Percentiles rank a stretch among this genome's conserved stretches.
phyloP scores from a whole-genome alignment of 2,797 vertebrate genomes.

The Bovichtus diacanthus region DNA sequence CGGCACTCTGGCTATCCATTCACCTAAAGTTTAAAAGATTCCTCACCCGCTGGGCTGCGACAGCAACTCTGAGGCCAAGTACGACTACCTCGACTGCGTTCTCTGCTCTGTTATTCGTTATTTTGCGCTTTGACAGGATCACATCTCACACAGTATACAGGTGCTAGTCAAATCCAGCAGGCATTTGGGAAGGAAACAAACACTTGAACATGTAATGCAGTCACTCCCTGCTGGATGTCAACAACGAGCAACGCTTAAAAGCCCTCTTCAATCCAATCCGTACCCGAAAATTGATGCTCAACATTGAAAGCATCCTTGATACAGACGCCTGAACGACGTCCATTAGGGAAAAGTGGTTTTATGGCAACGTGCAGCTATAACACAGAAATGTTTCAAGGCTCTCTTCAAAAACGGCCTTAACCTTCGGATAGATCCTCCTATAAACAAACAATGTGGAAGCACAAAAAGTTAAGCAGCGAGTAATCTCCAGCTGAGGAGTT shows the following conservation, averaged over 20 bases:
- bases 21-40: slow-evolving; percentile 14
- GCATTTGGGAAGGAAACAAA: slow-evolving; percentile 53
- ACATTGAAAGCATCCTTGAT: slow-evolving; percentile 27
- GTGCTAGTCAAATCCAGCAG: slow-evolving; percentile 18
- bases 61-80: neutral
- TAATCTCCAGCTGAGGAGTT: slow-evolving; percentile 53
- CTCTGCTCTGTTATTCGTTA: neutral
- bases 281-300: slow-evolving; percentile 46
- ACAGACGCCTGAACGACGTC: slow-evolving; percentile 22
- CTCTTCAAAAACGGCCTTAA: slow-evolving; percentile 19
- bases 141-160: neutral
- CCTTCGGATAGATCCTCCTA: slow-evolving; percentile 21
- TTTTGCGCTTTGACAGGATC: neutral
- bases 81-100: neutral
- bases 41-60: neutral
- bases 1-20: slow-evolving; percentile 46
- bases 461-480: slow-evolving; percentile 21
- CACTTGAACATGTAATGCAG: slow-evolving; percentile 53
- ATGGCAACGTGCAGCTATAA: slow-evolving; percentile 8
- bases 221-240: slow-evolving; percentile 45
- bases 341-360: slow-evolving; percentile 45
- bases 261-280: slow-evolving; percentile 42
- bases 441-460: slow-evolving; percentile 40
- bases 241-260: slow-evolving; percentile 41
- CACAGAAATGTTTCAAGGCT: slow-evolving; percentile 8